phyloP scores from a whole-genome alignment of 2,888 invertebrate species.

The Nomada ferruginata region DNA sequence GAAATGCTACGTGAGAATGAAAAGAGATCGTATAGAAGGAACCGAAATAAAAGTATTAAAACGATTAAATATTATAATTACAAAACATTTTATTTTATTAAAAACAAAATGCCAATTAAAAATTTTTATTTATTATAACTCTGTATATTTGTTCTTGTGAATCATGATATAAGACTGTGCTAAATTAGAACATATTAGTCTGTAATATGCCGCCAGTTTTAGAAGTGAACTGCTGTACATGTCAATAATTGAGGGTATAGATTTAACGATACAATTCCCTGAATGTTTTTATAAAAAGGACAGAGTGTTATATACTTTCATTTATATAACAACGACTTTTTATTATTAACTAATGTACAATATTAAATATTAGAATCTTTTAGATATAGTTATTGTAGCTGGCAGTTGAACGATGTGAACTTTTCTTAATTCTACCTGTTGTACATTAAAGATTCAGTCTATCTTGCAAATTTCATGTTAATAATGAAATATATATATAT shows the following conservation, averaged over 20 bases:
- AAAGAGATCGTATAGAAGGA: not conserved
- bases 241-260: constrained; percentile 31
- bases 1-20: not conserved
- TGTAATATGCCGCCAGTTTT: not conserved
- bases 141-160: not conserved
- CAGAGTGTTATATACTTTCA: constrained; percentile 54
- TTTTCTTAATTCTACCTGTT: constrained; percentile 45
- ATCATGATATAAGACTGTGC: constrained; percentile 39
- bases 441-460: constrained; percentile 39
- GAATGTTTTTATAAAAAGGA: constrained; percentile 50
- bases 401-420: constrained; percentile 60
- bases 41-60: constrained; percentile 27
- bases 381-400: constrained; percentile 52
- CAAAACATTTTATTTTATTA: constrained; percentile 23
- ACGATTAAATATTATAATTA: constrained; percentile 5
- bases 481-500: constrained; percentile 33
- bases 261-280: constrained; percentile 44
- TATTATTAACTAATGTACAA: constrained; percentile 65
- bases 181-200: constrained; percentile 18
- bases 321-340: constrained; percentile 62
- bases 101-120: constrained; percentile 21
- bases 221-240: constrained; percentile 17
- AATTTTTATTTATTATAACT: constrained; percentile 11
- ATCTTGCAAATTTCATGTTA: constrained; percentile 36
- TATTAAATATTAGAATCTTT: constrained; percentile 61